Percentiles rank a stretch among this genome's conserved stretches.
phyloP scores from a whole-genome alignment of 2,797 vertebrate genomes.

The Morelia viridis region DNA sequence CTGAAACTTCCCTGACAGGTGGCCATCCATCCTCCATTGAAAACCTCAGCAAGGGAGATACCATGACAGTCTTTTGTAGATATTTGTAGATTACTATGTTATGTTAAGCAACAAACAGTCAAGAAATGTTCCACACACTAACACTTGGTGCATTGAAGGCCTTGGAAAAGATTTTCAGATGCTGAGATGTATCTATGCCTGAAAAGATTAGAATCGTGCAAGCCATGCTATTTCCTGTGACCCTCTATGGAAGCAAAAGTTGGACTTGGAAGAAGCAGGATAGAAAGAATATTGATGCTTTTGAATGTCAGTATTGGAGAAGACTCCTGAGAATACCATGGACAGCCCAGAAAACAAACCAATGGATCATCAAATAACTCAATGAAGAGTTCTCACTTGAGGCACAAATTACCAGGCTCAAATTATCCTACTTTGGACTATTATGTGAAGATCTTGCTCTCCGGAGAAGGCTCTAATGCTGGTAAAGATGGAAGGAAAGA shows the following conservation, averaged over 20 bases:
- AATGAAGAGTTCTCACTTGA: not conserved
- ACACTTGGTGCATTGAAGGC: not conserved
- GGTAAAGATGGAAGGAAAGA: not conserved
- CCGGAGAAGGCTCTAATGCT: not conserved
- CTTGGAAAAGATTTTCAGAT: not conserved
- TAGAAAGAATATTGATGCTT: not conserved
- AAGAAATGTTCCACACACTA: not conserved
- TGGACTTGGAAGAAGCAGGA: not conserved
- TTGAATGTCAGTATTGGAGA: too few relatives aligned
- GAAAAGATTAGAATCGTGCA: not conserved
- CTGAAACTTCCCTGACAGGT: not conserved
- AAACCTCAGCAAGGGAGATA: not conserved
- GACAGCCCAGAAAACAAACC: not conserved
- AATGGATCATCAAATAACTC: not conserved
- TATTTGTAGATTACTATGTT: not conserved
- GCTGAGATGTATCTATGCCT: not conserved
- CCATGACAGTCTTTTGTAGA: not conserved
- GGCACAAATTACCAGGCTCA: not conserved
- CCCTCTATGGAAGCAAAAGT: not conserved
- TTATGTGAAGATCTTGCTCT: not conserved
- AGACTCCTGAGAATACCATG: not conserved
- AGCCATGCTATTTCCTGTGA: not conserved
- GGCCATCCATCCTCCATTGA: not conserved
- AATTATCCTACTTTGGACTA: not conserved
- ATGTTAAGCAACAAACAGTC: not conserved